A percentile compares a stretch with the other conserved stretches of the same genome.
Conservation (phyloP, 2,888 invertebrate species). For the Eucriotettix oculatus region DNA sequence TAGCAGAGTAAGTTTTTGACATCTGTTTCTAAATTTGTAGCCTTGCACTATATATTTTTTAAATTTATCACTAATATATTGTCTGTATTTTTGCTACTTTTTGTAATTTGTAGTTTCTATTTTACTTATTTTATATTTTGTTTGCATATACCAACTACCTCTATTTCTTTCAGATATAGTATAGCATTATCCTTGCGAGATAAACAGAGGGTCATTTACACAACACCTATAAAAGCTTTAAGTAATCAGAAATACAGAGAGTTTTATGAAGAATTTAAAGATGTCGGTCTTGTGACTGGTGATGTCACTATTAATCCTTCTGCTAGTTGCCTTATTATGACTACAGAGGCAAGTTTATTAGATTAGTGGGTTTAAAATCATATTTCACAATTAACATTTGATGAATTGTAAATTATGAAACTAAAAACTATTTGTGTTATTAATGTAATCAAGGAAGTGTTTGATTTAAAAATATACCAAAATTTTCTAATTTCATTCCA, state of each 20-base stretch:
- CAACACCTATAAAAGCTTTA: constrained; percentile 96
- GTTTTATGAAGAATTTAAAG: constrained; percentile 90
- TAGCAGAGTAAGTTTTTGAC: constrained; percentile 62
- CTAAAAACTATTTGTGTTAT: too few species aligned
- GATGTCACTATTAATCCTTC: constrained; percentile 98
- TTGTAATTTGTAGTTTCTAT: too few species aligned
- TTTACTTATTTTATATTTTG: too few species aligned
- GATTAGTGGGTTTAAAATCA: background rate
- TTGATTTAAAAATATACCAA: too few species aligned
- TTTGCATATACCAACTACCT: background rate
- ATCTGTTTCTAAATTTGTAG: background rate
- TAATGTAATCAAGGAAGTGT: too few species aligned
- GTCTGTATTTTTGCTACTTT: too few species aligned
- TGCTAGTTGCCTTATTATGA: constrained; percentile 98
- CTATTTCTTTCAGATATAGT: constrained; percentile 42
- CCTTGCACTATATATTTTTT: background rate
- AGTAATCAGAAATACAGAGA: constrained; percentile 99
- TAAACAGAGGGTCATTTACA: constrained; percentile 97
- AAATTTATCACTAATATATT: too few species aligned
- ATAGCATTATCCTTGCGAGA: constrained; percentile 85
- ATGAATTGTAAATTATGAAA: too few species aligned
- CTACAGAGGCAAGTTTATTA: constrained; percentile 62
- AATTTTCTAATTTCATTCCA: too few species aligned
- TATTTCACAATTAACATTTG: too few species aligned
- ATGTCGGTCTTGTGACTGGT: constrained; percentile 96